Base-by-base conservation (phyloP, 1,140 invertebrate species). In the Polyergus mexicanus region DNA sequence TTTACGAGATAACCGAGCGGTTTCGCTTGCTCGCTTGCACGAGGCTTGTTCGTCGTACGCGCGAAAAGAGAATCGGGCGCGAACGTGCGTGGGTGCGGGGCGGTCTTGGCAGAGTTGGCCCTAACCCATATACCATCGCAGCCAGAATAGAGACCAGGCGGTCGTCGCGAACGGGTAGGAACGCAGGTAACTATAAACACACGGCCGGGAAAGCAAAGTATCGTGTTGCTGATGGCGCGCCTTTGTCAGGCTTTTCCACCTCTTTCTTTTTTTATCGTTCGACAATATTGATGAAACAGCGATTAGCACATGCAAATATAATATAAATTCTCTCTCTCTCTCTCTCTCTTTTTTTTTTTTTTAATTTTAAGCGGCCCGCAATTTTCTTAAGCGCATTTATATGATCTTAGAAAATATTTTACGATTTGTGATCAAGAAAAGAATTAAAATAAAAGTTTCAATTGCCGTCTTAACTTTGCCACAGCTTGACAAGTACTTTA, bases 91-190 rank as follows among this genome's bases (percentile, higher is more conserved):
- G 87, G 89, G 80, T 90, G 90, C 84, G 47, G 56, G 75, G 66
- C 89, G 51, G 86, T 89, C 88, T 89, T 92, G 91, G 88, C 91
- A 89, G 71, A 91, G 87, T 86, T 93, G 92, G 92, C 92, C 92
- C 92, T 93, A 93, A 93, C 92, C 92, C 84, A 92, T 92, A 92
- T 93, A 90, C 80, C 66, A 84, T 80, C 51, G 58, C 32, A 87
- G 87, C 89, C 88, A 92, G 92, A 93, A 93, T 92, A 91, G 86
- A 91, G 92, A 90, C 35, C 77, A 84, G 69, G 75, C 85, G 80
- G 63, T 44, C 78, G 63, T 44, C 78, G 66, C 7, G 83, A 75
- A 76, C 80, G 75, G 54, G 71, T 72, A 60, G 66, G 38, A 58
- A 62, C 68, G 54, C 78, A 83, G 78, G 78, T 83, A 83, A 74